Percentiles rank a stretch among this genome's conserved stretches.
These are phyloP conservation scores for Merluccius polli DNA, from an alignment of 2,797 vertebrate species.

Conservation along the genomic window DNA sequence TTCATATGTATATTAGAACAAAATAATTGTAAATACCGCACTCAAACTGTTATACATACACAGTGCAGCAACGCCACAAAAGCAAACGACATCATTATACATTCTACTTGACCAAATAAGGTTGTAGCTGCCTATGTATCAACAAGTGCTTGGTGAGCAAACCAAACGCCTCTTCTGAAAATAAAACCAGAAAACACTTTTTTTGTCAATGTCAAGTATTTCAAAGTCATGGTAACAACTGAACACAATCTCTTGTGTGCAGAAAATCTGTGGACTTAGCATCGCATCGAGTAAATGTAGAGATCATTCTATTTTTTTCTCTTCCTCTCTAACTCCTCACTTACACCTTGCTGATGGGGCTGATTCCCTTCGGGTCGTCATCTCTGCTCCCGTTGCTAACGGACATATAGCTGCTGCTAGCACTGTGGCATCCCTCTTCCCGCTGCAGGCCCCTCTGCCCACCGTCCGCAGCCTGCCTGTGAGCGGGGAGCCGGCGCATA, in stretches of 20 bases:
- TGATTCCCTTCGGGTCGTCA: constrained; percentile 20
- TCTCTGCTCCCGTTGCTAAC: constrained; percentile 17
- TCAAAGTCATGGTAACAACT: not conserved
- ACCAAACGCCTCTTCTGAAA: not conserved
- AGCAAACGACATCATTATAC: not conserved
- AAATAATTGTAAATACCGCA: not conserved
- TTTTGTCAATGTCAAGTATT: not conserved
- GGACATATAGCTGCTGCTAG: constrained; percentile 24
- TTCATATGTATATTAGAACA: not conserved
- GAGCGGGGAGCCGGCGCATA: not conserved
- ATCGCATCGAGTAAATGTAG: not conserved
- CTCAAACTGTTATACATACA: not conserved
- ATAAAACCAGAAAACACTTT: not conserved
- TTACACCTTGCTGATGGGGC: constrained; percentile 48
- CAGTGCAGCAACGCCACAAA: not conserved
- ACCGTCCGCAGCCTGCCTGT: constrained; percentile 5
- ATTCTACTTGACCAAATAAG: not conserved
- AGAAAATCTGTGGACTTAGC: not conserved
- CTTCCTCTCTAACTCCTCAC: not conserved
- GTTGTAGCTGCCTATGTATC: not conserved
- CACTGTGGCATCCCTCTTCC: constrained; percentile 7
- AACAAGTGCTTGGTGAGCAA: too few relatives aligned
- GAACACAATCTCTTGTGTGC: not conserved
- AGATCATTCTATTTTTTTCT: constrained; percentile 4
- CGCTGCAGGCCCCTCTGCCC: constrained; percentile 19